Percentiles rank a stretch among this genome's conserved stretches.
These are phyloP conservation scores for Garrulus glandarius DNA, from an alignment of 2,797 vertebrate genomes.

Conservation along the genomic window DNA sequence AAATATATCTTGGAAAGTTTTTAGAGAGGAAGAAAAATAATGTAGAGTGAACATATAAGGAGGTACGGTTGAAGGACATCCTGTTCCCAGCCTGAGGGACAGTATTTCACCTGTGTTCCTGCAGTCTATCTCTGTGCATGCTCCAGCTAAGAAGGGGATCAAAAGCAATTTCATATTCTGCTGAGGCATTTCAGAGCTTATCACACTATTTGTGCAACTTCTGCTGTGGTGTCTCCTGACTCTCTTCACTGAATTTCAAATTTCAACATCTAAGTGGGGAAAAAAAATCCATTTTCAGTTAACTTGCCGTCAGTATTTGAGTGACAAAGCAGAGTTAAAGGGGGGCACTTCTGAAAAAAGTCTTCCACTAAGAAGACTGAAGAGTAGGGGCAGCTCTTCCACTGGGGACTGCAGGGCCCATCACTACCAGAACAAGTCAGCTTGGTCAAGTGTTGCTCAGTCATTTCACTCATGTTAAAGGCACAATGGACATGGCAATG, in stretches of 20 bases:
- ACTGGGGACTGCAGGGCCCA: not conserved
- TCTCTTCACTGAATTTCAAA: not conserved
- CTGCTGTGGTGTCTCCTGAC: not conserved
- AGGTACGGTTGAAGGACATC: not conserved
- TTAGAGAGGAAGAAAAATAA: not conserved
- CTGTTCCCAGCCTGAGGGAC: not conserved
- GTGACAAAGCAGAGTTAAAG: not conserved
- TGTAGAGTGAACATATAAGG: not conserved
- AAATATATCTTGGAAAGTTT: not conserved
- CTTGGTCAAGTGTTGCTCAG: not conserved
- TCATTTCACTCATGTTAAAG: not conserved
- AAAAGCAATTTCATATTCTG: slow-evolving; percentile 17
- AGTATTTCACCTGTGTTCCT: not conserved
- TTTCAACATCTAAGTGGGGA: not conserved
- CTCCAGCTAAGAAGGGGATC: not conserved
- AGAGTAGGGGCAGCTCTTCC: not conserved
- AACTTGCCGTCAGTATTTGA: not conserved
- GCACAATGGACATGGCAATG: rapidly evolving
- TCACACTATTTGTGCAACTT: not conserved
- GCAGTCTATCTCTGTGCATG: not conserved
- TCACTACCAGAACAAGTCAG: not conserved
- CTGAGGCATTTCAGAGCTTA: not conserved
- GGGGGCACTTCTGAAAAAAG: not conserved
- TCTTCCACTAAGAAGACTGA: not conserved
- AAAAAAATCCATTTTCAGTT: not conserved